Percentiles rank a stretch among this genome's conserved stretches.
Evolutionary conservation across 2,888 invertebrate species (phyloP).

Genomic region (Oligia strigilis): DNA sequence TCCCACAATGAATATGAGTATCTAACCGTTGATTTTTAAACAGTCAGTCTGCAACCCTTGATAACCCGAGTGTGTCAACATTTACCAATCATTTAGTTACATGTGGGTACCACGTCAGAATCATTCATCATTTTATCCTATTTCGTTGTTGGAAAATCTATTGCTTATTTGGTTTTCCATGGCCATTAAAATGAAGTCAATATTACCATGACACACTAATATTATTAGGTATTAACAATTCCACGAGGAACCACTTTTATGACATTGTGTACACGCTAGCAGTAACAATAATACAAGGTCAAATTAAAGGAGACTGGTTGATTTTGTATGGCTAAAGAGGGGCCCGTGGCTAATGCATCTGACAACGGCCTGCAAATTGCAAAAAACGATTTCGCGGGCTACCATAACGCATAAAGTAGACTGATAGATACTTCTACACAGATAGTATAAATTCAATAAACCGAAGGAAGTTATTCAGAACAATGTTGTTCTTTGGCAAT

Average conservation of each 20-base stretch:
- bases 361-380: no score
- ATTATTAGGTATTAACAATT: not conserved
- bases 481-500: not conserved
- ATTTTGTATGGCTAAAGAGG: no score
- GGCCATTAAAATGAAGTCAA: constrained; percentile 1
- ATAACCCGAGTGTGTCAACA: not conserved
- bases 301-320: no score
- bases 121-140: not conserved
- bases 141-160: not conserved
- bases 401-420: not conserved
- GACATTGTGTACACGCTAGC: not conserved
- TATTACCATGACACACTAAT: not conserved
- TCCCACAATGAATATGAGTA: no score
- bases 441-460: not conserved
- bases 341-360: no score
- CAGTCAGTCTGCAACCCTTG: not conserved
- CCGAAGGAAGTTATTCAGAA: not conserved
- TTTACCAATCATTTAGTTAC: not conserved
- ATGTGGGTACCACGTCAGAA: no score
- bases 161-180: not conserved
- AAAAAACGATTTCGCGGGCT: no score
- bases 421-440: not conserved
- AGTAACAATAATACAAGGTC: no score
- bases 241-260: not conserved
- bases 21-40: no score